Conservation (phyloP, 92 coral and sea anemone species). For the Parazoanthus swiftii region DNA sequence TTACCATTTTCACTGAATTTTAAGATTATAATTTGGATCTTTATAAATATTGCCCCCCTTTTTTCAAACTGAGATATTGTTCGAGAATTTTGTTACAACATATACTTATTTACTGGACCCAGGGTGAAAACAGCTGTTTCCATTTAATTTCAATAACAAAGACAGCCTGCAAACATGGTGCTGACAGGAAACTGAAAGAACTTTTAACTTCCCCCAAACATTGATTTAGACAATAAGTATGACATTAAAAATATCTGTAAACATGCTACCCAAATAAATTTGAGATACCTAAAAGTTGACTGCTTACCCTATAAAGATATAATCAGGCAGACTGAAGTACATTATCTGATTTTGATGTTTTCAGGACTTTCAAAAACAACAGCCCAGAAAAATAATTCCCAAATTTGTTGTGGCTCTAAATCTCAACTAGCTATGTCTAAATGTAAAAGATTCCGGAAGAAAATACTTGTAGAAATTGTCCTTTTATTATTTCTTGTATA, state of each 20-base stretch:
- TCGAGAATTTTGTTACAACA: neutral
- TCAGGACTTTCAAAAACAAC: neutral
- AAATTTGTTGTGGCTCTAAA: neutral
- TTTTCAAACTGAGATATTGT: neutral
- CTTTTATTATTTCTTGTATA: too few species aligned
- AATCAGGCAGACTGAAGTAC: neutral
- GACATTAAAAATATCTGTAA: neutral
- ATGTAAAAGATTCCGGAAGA: neutral
- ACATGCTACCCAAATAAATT: neutral
- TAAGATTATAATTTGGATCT: neutral
- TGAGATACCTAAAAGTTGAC: neutral
- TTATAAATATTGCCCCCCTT: neutral
- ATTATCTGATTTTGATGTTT: neutral
- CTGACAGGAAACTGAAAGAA: neutral
- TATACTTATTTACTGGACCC: neutral
- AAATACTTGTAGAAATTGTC: neutral
- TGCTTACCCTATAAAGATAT: conserved; percentile 5
- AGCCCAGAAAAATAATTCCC: neutral
- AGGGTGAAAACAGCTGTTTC: too few species aligned
- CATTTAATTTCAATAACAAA: neutral
- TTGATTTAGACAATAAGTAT: neutral
- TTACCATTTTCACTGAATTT: neutral
- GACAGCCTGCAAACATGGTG: neutral
- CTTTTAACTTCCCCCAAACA: neutral
- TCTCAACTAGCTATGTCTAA: too few species aligned